Percentiles rank a stretch among this genome's conserved stretches.
Conservation (phyloP, 2,888 invertebrate species). For the Lordiphosa andalusiaca region DNA sequence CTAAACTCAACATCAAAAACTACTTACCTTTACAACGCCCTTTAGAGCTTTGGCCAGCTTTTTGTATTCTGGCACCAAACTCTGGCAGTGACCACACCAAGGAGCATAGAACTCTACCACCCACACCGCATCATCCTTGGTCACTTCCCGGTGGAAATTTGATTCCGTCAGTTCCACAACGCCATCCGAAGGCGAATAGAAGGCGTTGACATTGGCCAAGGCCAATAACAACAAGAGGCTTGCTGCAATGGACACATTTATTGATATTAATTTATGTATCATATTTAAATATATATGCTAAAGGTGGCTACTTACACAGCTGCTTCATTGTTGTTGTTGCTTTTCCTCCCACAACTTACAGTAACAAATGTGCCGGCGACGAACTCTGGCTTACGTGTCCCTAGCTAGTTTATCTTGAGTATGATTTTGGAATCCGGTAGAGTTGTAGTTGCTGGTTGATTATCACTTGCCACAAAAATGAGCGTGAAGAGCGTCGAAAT, state of each 20-base stretch:
- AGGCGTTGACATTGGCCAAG: conserved; percentile 57
- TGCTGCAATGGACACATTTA: conserved; percentile 22
- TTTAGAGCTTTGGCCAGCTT: conserved; percentile 96
- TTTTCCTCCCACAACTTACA: too few relatives aligned
- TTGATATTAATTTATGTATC: not conserved
- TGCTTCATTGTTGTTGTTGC: conserved; percentile 22
- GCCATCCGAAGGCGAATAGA: conserved; percentile 87
- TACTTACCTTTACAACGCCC: conserved; percentile 88
- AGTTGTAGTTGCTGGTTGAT: conserved; percentile 2
- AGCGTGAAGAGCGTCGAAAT: conserved; percentile 7
- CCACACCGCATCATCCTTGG: conserved; percentile 93
- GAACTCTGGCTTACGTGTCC: conserved; percentile 25
- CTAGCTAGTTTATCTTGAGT: not conserved
- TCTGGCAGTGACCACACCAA: conserved; percentile 97
- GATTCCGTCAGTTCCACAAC: conserved; percentile 92
- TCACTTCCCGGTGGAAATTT: conserved; percentile 92
- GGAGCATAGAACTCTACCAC: conserved; percentile 93
- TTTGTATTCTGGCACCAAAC: conserved; percentile 94
- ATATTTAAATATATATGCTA: not conserved
- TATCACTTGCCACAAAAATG: conserved; percentile 7
- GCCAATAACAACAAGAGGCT: conserved; percentile 49
- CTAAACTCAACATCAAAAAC: too few relatives aligned
- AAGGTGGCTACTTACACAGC: conserved; percentile 11
- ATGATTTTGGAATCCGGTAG: not conserved
- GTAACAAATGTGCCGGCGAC: not conserved